These are phyloP conservation scores for Steatocranus sp. DNA, from an alignment of 2,797 vertebrate genomes.

Conservation along the genomic window DNA sequence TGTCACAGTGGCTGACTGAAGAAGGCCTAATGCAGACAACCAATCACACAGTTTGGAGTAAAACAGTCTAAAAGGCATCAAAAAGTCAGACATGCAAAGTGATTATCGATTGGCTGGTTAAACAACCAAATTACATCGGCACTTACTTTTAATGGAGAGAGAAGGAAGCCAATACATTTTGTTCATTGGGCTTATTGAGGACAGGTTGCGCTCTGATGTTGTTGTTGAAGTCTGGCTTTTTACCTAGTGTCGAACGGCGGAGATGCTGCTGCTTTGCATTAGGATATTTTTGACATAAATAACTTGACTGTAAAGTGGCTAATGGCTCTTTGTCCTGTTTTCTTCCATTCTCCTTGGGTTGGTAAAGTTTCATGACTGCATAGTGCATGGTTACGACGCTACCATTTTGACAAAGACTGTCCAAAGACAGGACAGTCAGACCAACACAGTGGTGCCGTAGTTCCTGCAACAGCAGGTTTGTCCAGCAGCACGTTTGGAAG, in stretches of 20 bases:
- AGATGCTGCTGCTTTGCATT: neutral
- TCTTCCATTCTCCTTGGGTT: neutral
- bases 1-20: neutral
- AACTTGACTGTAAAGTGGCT: neutral
- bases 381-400: neutral
- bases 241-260: neutral
- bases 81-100: conserved; percentile 16
- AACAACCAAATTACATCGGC: conserved; percentile 36
- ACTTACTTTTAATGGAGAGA: conserved; percentile 34
- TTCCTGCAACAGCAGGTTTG: neutral
- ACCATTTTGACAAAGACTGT: neutral
- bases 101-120: conserved; percentile 45
- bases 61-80: conserved; percentile 8
- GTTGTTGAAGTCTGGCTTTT: neutral
- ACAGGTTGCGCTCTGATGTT: neutral
- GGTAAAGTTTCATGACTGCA: neutral
- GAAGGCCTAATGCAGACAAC: neutral
- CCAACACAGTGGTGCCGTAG: neutral
- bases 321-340: neutral
- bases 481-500: neutral
- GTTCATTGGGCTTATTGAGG: neutral
- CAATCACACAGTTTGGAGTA: conserved; percentile 3
- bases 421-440: neutral
- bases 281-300: neutral
- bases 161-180: conserved; percentile 3